These are phyloP conservation scores for Calameuta idolon DNA, from an alignment of 2,888 invertebrate genomes.

Conservation along the genomic window DNA sequence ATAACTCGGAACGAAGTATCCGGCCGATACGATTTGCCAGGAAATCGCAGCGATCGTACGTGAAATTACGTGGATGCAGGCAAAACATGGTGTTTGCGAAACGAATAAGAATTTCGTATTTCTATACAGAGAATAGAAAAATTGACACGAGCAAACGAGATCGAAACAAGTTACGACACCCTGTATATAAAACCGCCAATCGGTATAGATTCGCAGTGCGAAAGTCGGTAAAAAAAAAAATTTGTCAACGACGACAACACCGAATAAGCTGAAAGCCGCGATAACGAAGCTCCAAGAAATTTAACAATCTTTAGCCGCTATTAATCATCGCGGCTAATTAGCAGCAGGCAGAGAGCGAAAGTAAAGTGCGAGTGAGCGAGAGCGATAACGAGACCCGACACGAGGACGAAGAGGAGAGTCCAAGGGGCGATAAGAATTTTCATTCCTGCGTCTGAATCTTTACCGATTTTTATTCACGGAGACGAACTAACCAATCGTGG, in stretches of 20 bases:
- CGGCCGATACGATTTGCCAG: not conserved
- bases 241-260: not conserved
- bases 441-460: not conserved
- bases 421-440: not conserved
- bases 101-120: not conserved
- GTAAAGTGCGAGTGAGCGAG: not conserved
- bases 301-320: slow-evolving; percentile 13
- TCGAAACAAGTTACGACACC: too few species aligned
- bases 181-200: not conserved
- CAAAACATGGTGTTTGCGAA: not conserved
- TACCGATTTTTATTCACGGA: not conserved
- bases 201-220: not conserved
- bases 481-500: not conserved
- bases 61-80: not conserved
- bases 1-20: not conserved
- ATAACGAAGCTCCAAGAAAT: slow-evolving; percentile 3
- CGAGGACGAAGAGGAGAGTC: not conserved
- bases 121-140: not conserved
- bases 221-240: slow-evolving; percentile 10
- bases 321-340: slow-evolving; percentile 19
- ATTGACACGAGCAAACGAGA: not conserved
- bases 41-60: not conserved
- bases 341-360: not conserved
- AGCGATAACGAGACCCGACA: not conserved
- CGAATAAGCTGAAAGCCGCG: not conserved